phyloP scores from a whole-genome alignment of 2,113 vertebrate species.

The Oreocharis arfaki region DNA sequence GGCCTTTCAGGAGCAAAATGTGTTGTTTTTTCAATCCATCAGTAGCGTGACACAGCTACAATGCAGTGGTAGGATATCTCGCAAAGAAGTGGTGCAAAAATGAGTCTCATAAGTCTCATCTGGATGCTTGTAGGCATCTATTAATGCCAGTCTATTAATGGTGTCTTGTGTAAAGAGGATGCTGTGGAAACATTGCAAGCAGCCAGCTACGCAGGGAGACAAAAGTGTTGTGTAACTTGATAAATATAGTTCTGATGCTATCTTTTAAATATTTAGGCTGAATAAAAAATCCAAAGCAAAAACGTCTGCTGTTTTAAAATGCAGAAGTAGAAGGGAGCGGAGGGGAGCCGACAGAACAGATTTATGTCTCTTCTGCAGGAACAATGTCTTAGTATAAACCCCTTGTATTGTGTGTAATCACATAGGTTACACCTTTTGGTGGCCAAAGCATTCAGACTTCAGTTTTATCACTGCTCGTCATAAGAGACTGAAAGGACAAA shows the following conservation, averaged over 20 bases:
- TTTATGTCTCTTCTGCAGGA: slow-evolving; percentile 22
- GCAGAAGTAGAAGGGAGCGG: not conserved
- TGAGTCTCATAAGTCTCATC: not conserved
- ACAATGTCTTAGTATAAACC: not conserved
- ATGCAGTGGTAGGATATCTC: not conserved
- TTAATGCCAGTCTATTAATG: not conserved
- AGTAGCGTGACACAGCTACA: not conserved
- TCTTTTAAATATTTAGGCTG: slow-evolving; percentile 55
- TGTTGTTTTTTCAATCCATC: not conserved
- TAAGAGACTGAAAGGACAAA: not conserved
- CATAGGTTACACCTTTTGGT: slow-evolving; percentile 33
- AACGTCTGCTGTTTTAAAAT: not conserved
- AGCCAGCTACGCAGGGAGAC: not conserved
- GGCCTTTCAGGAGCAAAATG: not conserved
- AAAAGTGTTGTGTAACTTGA: slow-evolving; percentile 3
- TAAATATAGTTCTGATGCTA: slow-evolving; percentile 33
- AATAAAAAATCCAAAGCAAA: not conserved
- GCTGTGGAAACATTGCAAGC: not conserved
- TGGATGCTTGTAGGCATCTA: not conserved
- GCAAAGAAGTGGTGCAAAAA: not conserved
- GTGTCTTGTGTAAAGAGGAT: not conserved
- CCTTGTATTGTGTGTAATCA: slow-evolving; percentile 8
- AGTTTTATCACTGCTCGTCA: slow-evolving; percentile 20
- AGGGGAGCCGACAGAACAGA: not conserved
- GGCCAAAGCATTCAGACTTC: slow-evolving; percentile 35